Conservation (phyloP, 2,113 vertebrate genomes). For the mouse (Mus musculus) region DNA sequence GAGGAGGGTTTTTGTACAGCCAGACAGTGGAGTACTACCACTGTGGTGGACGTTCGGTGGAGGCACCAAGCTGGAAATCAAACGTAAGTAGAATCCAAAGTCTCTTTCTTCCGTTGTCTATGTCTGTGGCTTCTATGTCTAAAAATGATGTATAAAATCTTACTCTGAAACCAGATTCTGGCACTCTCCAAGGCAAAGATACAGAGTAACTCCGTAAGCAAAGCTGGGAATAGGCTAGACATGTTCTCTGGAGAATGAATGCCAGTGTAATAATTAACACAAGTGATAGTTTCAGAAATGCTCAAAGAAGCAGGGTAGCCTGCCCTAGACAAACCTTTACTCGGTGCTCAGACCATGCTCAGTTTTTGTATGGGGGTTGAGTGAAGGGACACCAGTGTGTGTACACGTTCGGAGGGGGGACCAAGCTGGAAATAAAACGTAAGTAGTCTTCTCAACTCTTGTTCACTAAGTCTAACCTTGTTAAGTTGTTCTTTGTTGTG, state of each 20-base stretch:
- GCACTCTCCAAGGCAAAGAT: background rate
- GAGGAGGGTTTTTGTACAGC: constrained; percentile 62
- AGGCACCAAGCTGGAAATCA: constrained; percentile 75
- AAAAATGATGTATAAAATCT: background rate
- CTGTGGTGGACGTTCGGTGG: constrained; percentile 61
- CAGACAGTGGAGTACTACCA: background rate
- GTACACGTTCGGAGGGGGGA: constrained; percentile 51
- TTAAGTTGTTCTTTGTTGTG: background rate
- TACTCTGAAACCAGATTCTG: background rate
- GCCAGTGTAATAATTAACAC: background rate
- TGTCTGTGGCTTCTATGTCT: background rate
- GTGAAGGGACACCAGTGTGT: constrained; percentile 56
- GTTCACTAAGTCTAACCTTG: background rate
- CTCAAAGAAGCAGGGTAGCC: background rate
- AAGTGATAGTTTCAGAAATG: background rate
- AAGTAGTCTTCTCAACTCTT: constrained; percentile 55
- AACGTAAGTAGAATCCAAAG: constrained; percentile 74
- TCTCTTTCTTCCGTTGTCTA: background rate
- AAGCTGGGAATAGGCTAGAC: background rate
- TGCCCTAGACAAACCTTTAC: background rate
- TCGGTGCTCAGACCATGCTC: background rate
- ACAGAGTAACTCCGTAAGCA: background rate
- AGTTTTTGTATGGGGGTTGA: constrained; percentile 66
- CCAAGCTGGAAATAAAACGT: constrained; percentile 67
- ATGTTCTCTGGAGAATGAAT: background rate